Conservation (phyloP, 2,888 invertebrate species). For the Petrolisthes manimaculis region DNA sequence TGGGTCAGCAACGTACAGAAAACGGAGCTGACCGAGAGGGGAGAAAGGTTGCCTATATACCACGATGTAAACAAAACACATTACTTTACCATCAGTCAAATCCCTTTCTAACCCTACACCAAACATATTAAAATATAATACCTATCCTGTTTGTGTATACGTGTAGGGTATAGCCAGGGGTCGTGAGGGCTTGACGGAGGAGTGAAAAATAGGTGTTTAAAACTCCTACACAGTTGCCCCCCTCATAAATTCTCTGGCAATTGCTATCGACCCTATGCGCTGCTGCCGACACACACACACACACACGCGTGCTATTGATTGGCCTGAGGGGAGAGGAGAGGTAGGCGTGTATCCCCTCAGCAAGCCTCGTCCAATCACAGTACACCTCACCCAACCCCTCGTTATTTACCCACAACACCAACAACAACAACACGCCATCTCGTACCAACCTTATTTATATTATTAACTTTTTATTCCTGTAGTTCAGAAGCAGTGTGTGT, state of each 20-base stretch:
- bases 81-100: background rate
- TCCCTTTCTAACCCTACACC: too few species aligned
- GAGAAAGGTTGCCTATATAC: slow-evolving; percentile 49
- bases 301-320: slow-evolving; percentile 2
- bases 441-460: background rate
- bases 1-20: slow-evolving; percentile 30
- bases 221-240: background rate
- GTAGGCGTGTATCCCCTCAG: background rate
- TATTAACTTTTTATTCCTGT: background rate
- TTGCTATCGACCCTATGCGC: too few species aligned
- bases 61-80: too few species aligned
- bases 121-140: too few species aligned
- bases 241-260: background rate
- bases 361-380: background rate
- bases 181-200: too few species aligned
- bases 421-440: background rate
- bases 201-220: background rate
- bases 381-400: background rate
- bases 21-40: slow-evolving; percentile 26
- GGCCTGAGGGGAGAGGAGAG: background rate
- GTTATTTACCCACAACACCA: background rate
- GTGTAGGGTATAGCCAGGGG: too few species aligned
- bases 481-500: background rate
- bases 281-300: too few species aligned
- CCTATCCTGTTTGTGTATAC: too few species aligned